Evolutionary conservation across 2,113 vertebrate genomes (phyloP), one percentile per base, ranked within the genome.

Genomic region (Odocoileus hemionus): DNA sequence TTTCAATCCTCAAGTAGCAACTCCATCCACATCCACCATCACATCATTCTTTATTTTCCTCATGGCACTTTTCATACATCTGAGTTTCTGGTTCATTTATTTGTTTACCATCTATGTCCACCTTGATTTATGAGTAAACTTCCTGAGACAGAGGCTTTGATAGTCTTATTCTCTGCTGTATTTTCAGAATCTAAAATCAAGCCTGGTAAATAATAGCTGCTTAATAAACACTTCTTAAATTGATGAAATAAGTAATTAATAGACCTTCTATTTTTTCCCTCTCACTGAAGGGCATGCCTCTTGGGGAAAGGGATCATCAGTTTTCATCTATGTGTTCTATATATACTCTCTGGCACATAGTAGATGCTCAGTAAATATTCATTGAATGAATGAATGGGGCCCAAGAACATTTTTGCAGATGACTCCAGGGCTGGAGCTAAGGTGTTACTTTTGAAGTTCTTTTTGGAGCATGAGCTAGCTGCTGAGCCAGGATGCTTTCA

Each of bases 161-260:
- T 39, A 64, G n/a, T 79, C 25, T 90, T 33, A 74, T 21, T 92
- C 28, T 74, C 39, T 74, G 7, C 8, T 93, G 1, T 93, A n/a
- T 84, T 91, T 93, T 91, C 86, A 86, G 64, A 4, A 7, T 96
- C 33, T 88, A 88, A 86, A 91, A 93, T 80, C 64, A 93, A 80
- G 45, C 23, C 17, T 95, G 15, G 30, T 95, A 60, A 45, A 39
- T 79, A 95, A 93, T 54, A 67, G 23, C 13, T 79, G 6, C 10
- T 76, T 93, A 57, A 85, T 52, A 80, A 67, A 33, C 80, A 61
- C 50, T 87, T 64, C 5, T 50, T 86, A 26, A 54, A 54, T 60
- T 91, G 45, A 60, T 76, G 2, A 80, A 91, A 61, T 83, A 58
- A 86, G 7, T 89, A 28, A 93, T 39, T 52, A 94, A 58, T 57